Conservation (phyloP, 2,888 invertebrate genomes). For the Lepas anatifera region DNA sequence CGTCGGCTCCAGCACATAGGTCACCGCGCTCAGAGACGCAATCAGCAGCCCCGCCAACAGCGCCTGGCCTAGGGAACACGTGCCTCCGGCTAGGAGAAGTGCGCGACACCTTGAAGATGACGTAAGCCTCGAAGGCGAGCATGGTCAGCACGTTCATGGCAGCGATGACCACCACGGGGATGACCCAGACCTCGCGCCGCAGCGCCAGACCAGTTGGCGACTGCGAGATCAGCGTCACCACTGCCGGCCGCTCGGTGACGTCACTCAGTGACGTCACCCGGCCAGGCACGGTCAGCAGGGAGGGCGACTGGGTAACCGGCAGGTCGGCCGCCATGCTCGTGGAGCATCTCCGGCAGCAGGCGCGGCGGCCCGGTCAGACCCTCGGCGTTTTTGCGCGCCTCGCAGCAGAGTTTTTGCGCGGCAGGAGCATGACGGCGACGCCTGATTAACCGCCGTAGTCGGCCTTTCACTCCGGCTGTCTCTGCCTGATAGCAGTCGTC, state of each 20-base stretch:
- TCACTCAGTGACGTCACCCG: neutral
- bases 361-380: neutral
- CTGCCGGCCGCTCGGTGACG: neutral
- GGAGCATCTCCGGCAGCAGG: neutral
- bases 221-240: neutral
- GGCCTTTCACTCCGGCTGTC: no score
- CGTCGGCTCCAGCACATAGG: constrained; percentile 64
- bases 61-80: constrained; percentile 73
- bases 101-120: constrained; percentile 59
- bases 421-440: neutral
- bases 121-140: constrained; percentile 66
- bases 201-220: neutral
- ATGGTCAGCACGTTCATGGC: constrained; percentile 72
- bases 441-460: no score
- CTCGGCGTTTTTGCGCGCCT: neutral
- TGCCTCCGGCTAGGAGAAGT: constrained; percentile 71
- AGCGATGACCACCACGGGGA: constrained; percentile 72
- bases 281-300: neutral
- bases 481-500: no score
- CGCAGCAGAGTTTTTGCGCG: neutral
- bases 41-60: constrained; percentile 69
- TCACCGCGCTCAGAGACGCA: constrained; percentile 64
- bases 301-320: neutral
- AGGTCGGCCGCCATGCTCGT: neutral
- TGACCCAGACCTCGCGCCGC: constrained; percentile 68